phyloP scores from a whole-genome alignment of 1,140 invertebrate genomes.

The Cataglyphis hispanica region DNA sequence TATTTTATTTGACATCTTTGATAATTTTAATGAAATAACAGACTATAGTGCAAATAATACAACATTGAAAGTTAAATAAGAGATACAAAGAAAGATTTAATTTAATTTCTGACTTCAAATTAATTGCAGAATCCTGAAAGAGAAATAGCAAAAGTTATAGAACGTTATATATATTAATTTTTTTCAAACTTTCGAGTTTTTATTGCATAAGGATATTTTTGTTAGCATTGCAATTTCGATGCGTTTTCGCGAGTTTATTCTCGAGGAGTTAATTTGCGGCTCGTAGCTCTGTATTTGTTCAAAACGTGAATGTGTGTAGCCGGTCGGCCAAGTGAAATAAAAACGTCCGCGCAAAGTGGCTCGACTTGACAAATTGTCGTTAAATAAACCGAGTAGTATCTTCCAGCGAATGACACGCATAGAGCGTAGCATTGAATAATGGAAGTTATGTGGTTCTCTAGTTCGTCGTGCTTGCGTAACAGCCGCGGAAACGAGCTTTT shows the following conservation, averaged over 20 bases:
- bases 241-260: slow-evolving; percentile 25
- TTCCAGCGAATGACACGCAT: slow-evolving; percentile 46
- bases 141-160: neutral
- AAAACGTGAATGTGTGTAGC: slow-evolving; percentile 2
- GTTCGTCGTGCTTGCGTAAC: slow-evolving; percentile 39
- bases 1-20: slow-evolving; percentile 18
- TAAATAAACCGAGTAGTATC: slow-evolving; percentile 59
- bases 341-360: slow-evolving; percentile 38
- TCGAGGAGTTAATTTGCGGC: slow-evolving; percentile 47
- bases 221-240: neutral
- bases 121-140: neutral
- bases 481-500: slow-evolving; percentile 51
- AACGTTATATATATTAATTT: neutral
- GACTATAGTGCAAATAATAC: no score
- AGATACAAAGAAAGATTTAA: neutral
- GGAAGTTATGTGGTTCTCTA: slow-evolving; percentile 55
- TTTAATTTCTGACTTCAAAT: slow-evolving; percentile 24
- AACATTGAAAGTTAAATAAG: neutral
- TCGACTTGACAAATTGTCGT: slow-evolving; percentile 59
- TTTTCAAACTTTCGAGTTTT: neutral
- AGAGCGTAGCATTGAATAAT: slow-evolving; percentile 57
- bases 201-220: neutral
- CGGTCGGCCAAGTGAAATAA: slow-evolving; percentile 31
- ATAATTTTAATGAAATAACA: slow-evolving; percentile 17
- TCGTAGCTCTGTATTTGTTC: slow-evolving; percentile 30